Conservation (phyloP, 2,888 invertebrate genomes). For the Gnatocerus cornutus region DNA sequence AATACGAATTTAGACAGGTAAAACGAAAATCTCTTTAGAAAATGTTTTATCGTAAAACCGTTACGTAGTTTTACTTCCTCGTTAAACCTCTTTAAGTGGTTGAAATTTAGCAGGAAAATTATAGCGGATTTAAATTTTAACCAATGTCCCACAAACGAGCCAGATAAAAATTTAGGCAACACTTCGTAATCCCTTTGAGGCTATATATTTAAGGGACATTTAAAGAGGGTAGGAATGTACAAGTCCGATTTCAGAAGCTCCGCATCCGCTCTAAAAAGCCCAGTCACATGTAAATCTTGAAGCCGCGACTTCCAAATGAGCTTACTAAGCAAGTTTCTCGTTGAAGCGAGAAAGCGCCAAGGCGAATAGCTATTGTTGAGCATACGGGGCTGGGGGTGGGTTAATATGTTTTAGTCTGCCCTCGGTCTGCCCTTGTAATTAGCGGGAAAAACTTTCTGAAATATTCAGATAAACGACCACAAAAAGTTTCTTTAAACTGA, state of each 20-base stretch:
- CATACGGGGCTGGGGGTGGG: background rate
- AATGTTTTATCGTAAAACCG: slow-evolving; percentile 5
- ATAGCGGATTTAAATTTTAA: slow-evolving; percentile 32
- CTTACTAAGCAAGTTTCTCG: slow-evolving; percentile 39
- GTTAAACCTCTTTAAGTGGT: slow-evolving; percentile 20
- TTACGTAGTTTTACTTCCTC: slow-evolving; percentile 6
- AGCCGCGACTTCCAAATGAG: slow-evolving; percentile 40
- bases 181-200: slow-evolving; percentile 36
- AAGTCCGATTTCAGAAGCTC: slow-evolving; percentile 27
- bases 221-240: slow-evolving; percentile 28
- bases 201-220: slow-evolving; percentile 36
- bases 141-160: slow-evolving; percentile 36
- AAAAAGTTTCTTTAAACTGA: slow-evolving; percentile 13
- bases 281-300: slow-evolving; percentile 40
- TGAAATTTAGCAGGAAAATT: slow-evolving; percentile 30
- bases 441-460: slow-evolving; percentile 17
- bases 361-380: slow-evolving; percentile 5
- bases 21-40: no score
- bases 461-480: slow-evolving; percentile 26
- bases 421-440: slow-evolving; percentile 24
- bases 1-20: no score
- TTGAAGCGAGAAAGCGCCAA: slow-evolving; percentile 17
- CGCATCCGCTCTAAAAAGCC: slow-evolving; percentile 32
- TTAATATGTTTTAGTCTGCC: slow-evolving; percentile 21
- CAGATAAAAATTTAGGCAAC: slow-evolving; percentile 40